Evolutionary conservation across 2,113 vertebrate species (phyloP), one percentile per base, ranked within the genome.

Genomic region (Delphinapterus leucas): DNA sequence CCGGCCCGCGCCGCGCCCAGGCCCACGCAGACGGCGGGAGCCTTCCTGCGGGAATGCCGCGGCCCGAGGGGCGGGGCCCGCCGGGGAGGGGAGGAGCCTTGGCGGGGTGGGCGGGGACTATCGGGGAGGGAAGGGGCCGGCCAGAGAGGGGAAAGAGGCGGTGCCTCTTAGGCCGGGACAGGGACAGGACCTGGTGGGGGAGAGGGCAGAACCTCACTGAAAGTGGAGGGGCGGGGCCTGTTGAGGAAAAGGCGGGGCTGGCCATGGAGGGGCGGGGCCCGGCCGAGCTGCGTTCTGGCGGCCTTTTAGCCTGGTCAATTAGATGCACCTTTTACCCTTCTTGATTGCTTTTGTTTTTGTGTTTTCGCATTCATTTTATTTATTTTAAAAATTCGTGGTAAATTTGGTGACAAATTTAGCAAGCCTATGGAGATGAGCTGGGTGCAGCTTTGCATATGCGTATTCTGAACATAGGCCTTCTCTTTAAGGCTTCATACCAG

Each of bases 231-330:
- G 31, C 58, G 65, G 65, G 65, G 23, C 33, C 23, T 44, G 44
- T 10, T 6, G 41, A 36, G 23, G 15, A 0, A 65, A 41, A n/a
- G 47, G 60, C 26, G 1, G 41, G 36, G 33, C 63, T 0, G 71
- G 28, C 74, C 44, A 6, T 28, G 8, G 47, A 49, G 17, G 92
- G 47, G 60, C 17, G 6, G 15, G 26, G 36, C 18, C 17, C 28
- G 2, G 15, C 73, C 1, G 26, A 6, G 25, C 20, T 10, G 55
- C 7, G 0, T 49, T 31, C 23, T 0, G 31, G 5, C 2, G 1
- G 2, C 9, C 2, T 38, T 5, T 15, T 31, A 26, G 4, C 21
- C 41, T 0, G 26, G 5, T 20, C n/a, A 3, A 47, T 14, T 3
- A 9, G 10, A 3, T 0, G 4, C 1, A 21, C 8, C 14, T 0